Evolutionary conservation across 1,140 invertebrate species (phyloP), one percentile per base, ranked within the genome.

Genomic region (Aporrectodea caliginosa): DNA sequence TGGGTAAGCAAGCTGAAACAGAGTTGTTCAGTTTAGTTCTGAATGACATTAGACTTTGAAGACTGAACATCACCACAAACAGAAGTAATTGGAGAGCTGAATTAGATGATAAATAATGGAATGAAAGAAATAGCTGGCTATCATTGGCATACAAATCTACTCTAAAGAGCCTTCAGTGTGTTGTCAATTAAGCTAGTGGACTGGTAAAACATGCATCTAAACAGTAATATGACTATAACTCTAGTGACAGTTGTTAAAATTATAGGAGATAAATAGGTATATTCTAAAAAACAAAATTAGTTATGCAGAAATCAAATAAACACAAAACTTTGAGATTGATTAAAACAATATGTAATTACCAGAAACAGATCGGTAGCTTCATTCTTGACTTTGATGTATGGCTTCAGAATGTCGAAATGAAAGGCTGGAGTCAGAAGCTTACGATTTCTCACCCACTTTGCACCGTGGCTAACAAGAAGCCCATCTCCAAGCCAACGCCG

Each of bases 361-460:
- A 82, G 16, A 78, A 35, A 69, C 22, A 69, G 29, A 30, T 85
- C 84, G 29, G 81, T 81, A 31, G 81, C 81, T n/a, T 81, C 72
- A 78, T 93, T 92, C 85, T 96, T 94, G 1, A 95, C 90, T 33
- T 92, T 91, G 2, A 94, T 85, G 84, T 96, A 96, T 80, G 93
- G 91, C 82, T 96, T 93, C 69, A 97, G 89, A 73, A 96, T 94
- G 79, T 92, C 91, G 84, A 95, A 95, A 88, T 96, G 95, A 86
- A 97, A 96, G 0, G 94, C 92, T 22, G 94, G 94, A 1, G 94
- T 96, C 2, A 97, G 93, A 82, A 97, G 91, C 88, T 95, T 94
- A 78, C 95, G 90, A 29, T 94, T 89, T 0, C 88, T 83, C 68
- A 91, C 91, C 94, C 95, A 97, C 86, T 93, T 93, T 16, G 88